These are phyloP conservation scores for Pteronura brasiliensis DNA, from an alignment of 2,113 vertebrate species.

Conservation along the genomic window DNA sequence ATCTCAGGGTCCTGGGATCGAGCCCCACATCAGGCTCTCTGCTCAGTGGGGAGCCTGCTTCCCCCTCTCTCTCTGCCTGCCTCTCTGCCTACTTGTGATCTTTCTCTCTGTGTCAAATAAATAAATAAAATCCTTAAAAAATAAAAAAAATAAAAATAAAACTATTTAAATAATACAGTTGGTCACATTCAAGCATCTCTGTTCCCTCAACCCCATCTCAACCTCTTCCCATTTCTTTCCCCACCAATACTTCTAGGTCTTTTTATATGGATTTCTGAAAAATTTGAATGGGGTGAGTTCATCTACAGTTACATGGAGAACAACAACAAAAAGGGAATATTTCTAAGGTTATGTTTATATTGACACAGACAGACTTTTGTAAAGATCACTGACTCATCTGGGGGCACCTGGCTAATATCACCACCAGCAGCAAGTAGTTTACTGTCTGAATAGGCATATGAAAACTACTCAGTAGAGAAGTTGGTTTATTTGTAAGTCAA, in stretches of 20 bases:
- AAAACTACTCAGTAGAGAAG: background rate
- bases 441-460: background rate
- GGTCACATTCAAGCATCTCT: background rate
- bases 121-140: too few relatives aligned
- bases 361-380: slow-evolving; percentile 2
- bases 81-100: too few relatives aligned
- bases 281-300: background rate
- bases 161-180: background rate
- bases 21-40: too few relatives aligned
- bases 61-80: too few relatives aligned
- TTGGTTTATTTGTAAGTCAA: background rate
- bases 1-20: too few relatives aligned
- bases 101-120: too few relatives aligned
- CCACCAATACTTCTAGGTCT: background rate
- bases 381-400: background rate
- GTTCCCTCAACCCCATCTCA: background rate
- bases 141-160: too few relatives aligned
- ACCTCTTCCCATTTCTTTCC: background rate
- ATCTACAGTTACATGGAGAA: background rate
- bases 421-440: background rate
- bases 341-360: background rate
- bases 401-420: background rate
- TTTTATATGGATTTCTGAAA: background rate
- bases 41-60: too few relatives aligned
- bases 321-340: background rate